phyloP scores from a whole-genome alignment of 2,888 invertebrate genomes.

The Macaria liturata region DNA sequence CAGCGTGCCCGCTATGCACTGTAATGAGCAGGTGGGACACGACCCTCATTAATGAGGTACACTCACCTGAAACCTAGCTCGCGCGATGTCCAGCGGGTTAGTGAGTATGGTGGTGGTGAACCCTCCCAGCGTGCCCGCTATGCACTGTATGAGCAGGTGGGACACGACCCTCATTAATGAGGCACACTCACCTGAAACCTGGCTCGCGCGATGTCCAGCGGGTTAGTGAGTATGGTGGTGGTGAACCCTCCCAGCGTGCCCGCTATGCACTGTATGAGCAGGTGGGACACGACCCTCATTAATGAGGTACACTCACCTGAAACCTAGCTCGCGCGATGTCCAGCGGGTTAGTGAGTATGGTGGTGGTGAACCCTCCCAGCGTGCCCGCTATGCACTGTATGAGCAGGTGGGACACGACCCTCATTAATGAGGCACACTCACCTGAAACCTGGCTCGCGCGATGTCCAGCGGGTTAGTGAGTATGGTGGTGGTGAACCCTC shows the following conservation, averaged over 20 bases:
- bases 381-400: not conserved
- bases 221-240: no score
- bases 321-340: no score
- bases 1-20: slow-evolving; percentile 94
- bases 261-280: not conserved
- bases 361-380: no score
- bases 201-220: no score
- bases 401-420: slow-evolving; percentile 79
- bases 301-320: no score
- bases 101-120: slow-evolving; percentile 96
- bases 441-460: slow-evolving; percentile 95
- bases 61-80: slow-evolving; percentile 93
- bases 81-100: slow-evolving; percentile 97
- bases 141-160: slow-evolving; percentile 92
- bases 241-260: no score
- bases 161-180: no score
- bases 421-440: slow-evolving; percentile 43
- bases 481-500: slow-evolving; percentile 96
- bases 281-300: slow-evolving; percentile 88
- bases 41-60: not conserved
- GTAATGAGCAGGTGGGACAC: slow-evolving; percentile 88
- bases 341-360: no score
- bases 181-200: no score
- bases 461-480: slow-evolving; percentile 98
- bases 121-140: slow-evolving; percentile 96